phyloP scores from a whole-genome alignment of 2,113 vertebrate species.

The Oncorhynchus kisutch region DNA sequence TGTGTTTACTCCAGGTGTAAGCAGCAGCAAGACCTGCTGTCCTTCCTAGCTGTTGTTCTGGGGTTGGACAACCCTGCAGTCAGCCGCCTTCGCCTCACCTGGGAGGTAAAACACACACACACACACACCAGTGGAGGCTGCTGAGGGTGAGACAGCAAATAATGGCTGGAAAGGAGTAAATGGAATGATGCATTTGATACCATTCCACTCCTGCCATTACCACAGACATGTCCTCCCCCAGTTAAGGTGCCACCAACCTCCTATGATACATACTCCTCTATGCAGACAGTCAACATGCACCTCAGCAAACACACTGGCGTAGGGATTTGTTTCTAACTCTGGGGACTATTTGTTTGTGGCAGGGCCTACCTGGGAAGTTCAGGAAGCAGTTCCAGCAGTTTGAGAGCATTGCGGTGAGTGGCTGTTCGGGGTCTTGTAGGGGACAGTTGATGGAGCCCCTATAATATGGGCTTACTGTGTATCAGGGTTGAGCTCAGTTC shows the following conservation, averaged over 20 bases:
- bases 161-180: too few species aligned
- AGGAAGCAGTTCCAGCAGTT: slow-evolving; percentile 96
- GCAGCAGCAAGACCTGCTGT: slow-evolving; percentile 95
- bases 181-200: too few species aligned
- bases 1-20: slow-evolving; percentile 81
- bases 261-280: neutral
- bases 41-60: slow-evolving; percentile 91
- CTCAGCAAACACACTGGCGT: slow-evolving; percentile 26
- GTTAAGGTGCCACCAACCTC: too few species aligned
- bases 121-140: neutral
- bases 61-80: slow-evolving; percentile 91
- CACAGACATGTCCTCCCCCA: too few species aligned
- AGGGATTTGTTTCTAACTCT: neutral
- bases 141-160: too few species aligned
- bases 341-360: slow-evolving; percentile 32
- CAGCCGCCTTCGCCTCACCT: slow-evolving; percentile 90
- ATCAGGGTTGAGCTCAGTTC: too few species aligned
- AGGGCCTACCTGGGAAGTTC: slow-evolving; percentile 96
- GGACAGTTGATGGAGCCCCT: too few species aligned
- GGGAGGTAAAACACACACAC: slow-evolving; percentile 80
- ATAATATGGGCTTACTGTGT: too few species aligned
- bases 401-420: slow-evolving; percentile 87
- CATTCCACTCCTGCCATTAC: too few species aligned
- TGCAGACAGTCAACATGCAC: neutral
- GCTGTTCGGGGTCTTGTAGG: too few species aligned